Conservation (phyloP, 2,888 invertebrate species). For the Oscheius myriophilus region DNA sequence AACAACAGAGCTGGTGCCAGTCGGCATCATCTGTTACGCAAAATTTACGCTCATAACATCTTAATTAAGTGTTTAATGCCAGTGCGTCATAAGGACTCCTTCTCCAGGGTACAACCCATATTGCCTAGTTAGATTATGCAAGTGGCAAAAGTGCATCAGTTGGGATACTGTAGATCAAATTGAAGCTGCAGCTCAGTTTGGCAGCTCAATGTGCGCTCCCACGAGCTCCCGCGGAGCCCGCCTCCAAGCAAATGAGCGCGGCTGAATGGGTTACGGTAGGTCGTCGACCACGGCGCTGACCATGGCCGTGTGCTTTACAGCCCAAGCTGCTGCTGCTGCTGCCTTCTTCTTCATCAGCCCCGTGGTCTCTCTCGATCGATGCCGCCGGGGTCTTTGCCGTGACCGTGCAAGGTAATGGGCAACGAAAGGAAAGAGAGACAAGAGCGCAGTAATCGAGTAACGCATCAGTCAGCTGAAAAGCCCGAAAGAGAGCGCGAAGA, state of each 20-base stretch:
- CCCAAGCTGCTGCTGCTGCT: neutral
- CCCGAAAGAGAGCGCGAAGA: constrained; percentile 4
- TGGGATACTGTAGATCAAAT: no score
- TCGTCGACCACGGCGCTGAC: neutral
- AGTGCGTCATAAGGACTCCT: no score
- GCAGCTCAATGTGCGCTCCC: no score
- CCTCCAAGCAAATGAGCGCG: no score
- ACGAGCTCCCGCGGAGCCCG: neutral
- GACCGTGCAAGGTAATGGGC: constrained; percentile 25
- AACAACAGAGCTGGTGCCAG: no score
- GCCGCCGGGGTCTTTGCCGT: constrained; percentile 4
- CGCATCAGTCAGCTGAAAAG: constrained; percentile 25
- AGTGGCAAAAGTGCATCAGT: no score
- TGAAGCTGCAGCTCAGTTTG: no score
- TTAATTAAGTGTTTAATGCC: no score
- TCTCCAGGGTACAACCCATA: no score
- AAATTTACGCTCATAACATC: no score
- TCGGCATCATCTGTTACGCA: no score
- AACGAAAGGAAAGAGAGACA: constrained; percentile 11
- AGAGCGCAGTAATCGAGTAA: constrained; percentile 22
- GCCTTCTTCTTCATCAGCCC: neutral
- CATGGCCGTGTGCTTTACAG: neutral
- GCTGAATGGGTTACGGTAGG: neutral
- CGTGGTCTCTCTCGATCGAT: neutral
- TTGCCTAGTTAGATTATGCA: no score